phyloP scores from a whole-genome alignment of 2,797 vertebrate species.

The Tolypeutes matacus region DNA sequence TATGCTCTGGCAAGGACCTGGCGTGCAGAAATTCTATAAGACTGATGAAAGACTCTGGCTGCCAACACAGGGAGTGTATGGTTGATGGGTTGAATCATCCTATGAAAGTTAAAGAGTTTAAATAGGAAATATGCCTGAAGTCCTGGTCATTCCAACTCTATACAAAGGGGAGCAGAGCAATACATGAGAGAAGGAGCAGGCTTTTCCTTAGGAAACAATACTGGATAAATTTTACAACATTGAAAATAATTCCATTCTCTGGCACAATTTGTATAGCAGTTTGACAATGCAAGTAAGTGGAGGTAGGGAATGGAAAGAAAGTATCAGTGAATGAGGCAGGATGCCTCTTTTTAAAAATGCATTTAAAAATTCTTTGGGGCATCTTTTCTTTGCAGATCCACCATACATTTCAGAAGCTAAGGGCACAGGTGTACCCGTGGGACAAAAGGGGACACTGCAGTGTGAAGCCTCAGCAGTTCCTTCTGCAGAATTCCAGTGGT shows the following conservation, averaged over 20 bases:
- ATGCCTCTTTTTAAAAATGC: not conserved
- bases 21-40: slow-evolving; percentile 12
- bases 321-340: not conserved
- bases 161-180: not conserved
- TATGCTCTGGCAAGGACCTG: slow-evolving; percentile 32
- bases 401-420: slow-evolving; percentile 95
- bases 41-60: slow-evolving; percentile 58
- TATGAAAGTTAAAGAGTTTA: slow-evolving; percentile 53
- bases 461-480: slow-evolving; percentile 97
- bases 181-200: not conserved
- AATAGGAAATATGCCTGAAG: not conserved
- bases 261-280: not conserved
- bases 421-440: slow-evolving; percentile 94
- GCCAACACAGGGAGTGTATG: not conserved
- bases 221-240: rapidly evolving
- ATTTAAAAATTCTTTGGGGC: not conserved
- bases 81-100: not conserved
- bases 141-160: not conserved
- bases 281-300: rapidly evolving
- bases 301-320: not conserved
- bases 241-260: not conserved
- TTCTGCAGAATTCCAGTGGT: slow-evolving; percentile 97
- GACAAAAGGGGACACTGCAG: slow-evolving; percentile 95
- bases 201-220: not conserved
- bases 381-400: slow-evolving; percentile 89